phyloP scores from a whole-genome alignment of 2,888 invertebrate genomes.

The Drosophila anomalipes region DNA sequence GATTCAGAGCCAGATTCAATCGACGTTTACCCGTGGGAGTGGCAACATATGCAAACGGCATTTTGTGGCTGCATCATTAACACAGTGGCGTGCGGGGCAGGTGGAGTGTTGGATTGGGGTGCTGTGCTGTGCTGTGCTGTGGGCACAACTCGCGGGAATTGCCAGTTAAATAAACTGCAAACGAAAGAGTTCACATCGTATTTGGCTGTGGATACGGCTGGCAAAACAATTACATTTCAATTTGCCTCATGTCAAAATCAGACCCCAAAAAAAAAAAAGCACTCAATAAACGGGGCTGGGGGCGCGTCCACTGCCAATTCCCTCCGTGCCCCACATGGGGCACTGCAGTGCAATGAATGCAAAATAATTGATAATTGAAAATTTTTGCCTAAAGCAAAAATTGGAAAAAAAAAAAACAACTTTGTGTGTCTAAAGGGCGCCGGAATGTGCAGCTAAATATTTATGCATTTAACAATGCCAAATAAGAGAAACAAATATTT shows the following conservation, averaged over 20 bases:
- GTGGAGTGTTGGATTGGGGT: neutral
- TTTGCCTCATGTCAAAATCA: conserved; percentile 74
- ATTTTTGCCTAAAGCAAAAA: conserved; percentile 41
- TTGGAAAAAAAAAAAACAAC: neutral
- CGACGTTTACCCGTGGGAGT: conserved; percentile 60
- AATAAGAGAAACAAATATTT: conserved; percentile 64
- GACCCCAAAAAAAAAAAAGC: conserved; percentile 33
- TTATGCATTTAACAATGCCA: conserved; percentile 75
- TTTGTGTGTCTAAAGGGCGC: conserved; percentile 14
- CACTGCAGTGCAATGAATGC: conserved; percentile 37
- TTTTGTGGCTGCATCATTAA: conserved; percentile 80
- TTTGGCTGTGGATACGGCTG: conserved; percentile 26
- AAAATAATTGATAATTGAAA: conserved; percentile 79
- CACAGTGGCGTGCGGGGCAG: conserved; percentile 22
- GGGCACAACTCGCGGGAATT: conserved; percentile 26
- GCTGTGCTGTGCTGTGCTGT: neutral
- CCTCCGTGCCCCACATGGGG: neutral
- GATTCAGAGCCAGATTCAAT: conserved; percentile 25
- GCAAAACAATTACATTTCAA: conserved; percentile 80
- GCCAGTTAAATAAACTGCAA: conserved; percentile 53
- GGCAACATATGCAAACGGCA: conserved; percentile 75
- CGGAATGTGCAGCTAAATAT: conserved; percentile 63
- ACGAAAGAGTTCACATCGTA: conserved; percentile 24
- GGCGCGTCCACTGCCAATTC: neutral
- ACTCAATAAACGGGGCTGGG: conserved; percentile 22